Evolutionary conservation across 2,888 invertebrate species (phyloP), one percentile per base, ranked within the genome.

Genomic region (Liodrosophila aerea): DNA sequence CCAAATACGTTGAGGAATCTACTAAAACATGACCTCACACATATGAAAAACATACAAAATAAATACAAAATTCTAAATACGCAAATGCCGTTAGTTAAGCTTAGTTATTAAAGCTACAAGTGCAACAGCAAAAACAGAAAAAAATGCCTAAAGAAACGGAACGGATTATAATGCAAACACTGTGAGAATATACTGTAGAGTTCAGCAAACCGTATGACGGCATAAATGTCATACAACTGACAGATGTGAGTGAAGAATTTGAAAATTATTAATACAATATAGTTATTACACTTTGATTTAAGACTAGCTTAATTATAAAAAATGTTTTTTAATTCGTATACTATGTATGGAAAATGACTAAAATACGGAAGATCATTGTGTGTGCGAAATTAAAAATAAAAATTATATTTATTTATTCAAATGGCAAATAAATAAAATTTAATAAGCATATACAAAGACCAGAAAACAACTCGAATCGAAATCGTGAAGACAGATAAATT

Each of bases 41-140:
- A 43, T 7, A 43, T 9, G n/a, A 36, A 13, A 47, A 4, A 27
- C 12, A 13, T 9, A 13, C 1, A 4, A 7, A 36, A 18, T 15
- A 57, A 29, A 11, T 4, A 41, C 56, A 51, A 72, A 64, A 64
- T 51, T 76, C 83, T 84, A 80, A 76, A n/a, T n/a, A n/a, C n/a
- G n/a, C n/a, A n/a, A n/a, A 68, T 64, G 56, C 29, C 22, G 45
- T 39, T 44, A 54, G 78, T 78, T 66, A 83, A 59, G 80, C 62
- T 74, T 70, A 70, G 36, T 45, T 34, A 51, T 44, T 51, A 36
- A 36, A 29, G 56, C 39, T 56, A 60, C 54, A 50, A 59, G 50
- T 59, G 46, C 52, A 44, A 39, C 1, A 15, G 18, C 11, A 54
- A 39, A 37, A 40, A 7, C 27, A 51, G 34, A 36, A 22, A 16